A percentile compares a stretch with the other conserved stretches of the same genome.
Conservation (phyloP, 64 coral and sea anemone species). For the Montipora cactus region DNA sequence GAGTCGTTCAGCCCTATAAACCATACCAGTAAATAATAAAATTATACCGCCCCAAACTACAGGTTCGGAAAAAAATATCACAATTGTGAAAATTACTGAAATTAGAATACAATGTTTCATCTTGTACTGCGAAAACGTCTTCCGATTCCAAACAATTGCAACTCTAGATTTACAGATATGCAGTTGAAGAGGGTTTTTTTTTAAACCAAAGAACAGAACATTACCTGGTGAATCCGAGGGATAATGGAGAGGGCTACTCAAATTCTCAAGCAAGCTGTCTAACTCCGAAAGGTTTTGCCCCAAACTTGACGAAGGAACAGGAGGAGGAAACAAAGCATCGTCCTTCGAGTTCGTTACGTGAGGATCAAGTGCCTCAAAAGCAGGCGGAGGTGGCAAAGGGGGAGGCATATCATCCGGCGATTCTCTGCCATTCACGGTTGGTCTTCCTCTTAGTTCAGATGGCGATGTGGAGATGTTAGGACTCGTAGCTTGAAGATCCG, state of each 20-base stretch:
- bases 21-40: neutral
- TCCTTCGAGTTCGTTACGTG: conserved; percentile 35
- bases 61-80: neutral
- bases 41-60: neutral
- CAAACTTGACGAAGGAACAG: conserved; percentile 74
- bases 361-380: conserved; percentile 80
- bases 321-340: conserved; percentile 61
- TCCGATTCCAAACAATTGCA: too few species aligned
- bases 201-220: neutral
- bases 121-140: too few species aligned
- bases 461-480: conserved; percentile 57
- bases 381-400: conserved; percentile 86
- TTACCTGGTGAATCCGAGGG: conserved; percentile 46
- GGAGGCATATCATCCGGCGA: conserved; percentile 78
- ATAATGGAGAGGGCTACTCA: conserved; percentile 63
- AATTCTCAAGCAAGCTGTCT: conserved; percentile 80
- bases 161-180: too few species aligned
- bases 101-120: too few species aligned
- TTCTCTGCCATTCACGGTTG: conserved; percentile 66
- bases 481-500: conserved; percentile 95
- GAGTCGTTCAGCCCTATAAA: neutral
- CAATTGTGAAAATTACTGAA: neutral
- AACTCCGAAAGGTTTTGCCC: conserved; percentile 82
- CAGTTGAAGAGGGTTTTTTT: neutral
- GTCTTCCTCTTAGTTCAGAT: conserved; percentile 2